A percentile compares a stretch with the other conserved stretches of the same genome.
These are phyloP conservation scores for Chromoteleia sp. DNA, from an alignment of 2,888 invertebrate species.

Conservation along the genomic window DNA sequence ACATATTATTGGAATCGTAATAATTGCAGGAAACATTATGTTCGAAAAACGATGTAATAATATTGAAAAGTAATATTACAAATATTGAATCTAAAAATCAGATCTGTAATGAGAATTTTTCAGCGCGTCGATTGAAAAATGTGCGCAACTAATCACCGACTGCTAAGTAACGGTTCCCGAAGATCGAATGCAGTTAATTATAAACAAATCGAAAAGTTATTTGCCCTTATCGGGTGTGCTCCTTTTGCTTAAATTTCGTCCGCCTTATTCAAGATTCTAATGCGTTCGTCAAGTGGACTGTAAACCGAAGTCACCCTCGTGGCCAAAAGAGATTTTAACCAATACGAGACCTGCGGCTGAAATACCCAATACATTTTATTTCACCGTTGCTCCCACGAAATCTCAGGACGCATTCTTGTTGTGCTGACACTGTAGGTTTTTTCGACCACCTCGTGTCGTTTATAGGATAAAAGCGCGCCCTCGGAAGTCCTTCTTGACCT, in stretches of 20 bases:
- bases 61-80: constrained; percentile 67
- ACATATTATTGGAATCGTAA: constrained; percentile 69
- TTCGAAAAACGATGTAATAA: constrained; percentile 63
- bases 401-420: constrained; percentile 72
- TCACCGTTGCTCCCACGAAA: constrained; percentile 77
- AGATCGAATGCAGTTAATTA: constrained; percentile 28
- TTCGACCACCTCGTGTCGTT: constrained; percentile 43
- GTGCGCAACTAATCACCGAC: constrained; percentile 19
- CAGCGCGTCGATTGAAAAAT: constrained; percentile 47
- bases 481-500: constrained; percentile 39
- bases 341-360: constrained; percentile 77
- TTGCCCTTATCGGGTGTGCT: background rate
- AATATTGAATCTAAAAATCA: constrained; percentile 65
- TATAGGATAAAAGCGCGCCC: constrained; percentile 52
- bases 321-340: constrained; percentile 72
- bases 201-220: constrained; percentile 24
- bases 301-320: constrained; percentile 68
- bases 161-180: constrained; percentile 45
- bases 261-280: constrained; percentile 54
- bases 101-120: constrained; percentile 65
- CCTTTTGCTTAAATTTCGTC: constrained; percentile 33
- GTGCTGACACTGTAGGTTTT: constrained; percentile 78
- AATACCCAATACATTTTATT: constrained; percentile 83
- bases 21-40: constrained; percentile 65
- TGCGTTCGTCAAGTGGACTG: constrained; percentile 51